These are phyloP conservation scores for Drosophila anceps DNA, from an alignment of 2,888 invertebrate species.

Conservation along the genomic window DNA sequence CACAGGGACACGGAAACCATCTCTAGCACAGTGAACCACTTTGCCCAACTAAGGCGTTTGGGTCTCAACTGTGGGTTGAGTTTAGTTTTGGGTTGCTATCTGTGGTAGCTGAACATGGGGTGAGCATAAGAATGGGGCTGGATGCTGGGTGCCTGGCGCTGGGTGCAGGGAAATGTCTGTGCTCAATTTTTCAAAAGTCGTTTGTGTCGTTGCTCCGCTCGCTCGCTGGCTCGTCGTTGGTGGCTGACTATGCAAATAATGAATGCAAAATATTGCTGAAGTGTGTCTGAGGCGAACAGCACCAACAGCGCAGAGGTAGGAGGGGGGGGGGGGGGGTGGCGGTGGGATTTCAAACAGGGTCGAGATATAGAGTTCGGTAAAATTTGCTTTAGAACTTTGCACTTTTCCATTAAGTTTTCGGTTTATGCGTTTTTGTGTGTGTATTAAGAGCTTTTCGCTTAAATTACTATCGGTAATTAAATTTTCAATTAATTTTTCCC, in stretches of 20 bases:
- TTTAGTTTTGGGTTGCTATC: constrained; percentile 11
- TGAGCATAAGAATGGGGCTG: neutral
- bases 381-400: constrained; percentile 46
- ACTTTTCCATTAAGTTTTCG: constrained; percentile 40
- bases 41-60: constrained; percentile 14
- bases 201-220: constrained; percentile 62
- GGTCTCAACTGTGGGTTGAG: constrained; percentile 13
- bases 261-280: constrained; percentile 77
- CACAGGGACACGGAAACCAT: neutral
- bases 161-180: constrained; percentile 41
- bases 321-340: too few relatives aligned
- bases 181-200: constrained; percentile 78
- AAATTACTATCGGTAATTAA: constrained; percentile 58
- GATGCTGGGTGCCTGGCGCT: neutral
- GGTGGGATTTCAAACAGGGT: neutral
- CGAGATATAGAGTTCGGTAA: constrained; percentile 23
- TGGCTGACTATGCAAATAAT: constrained; percentile 72
- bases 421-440: constrained; percentile 14
- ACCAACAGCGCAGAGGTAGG: neutral
- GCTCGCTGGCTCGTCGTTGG: constrained; percentile 37
- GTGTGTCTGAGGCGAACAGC: constrained; percentile 59
- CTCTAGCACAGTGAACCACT: constrained; percentile 17
- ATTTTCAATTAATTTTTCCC: constrained; percentile 54
- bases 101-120: neutral
- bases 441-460: constrained; percentile 35